Conservation (phyloP, 2,888 invertebrate genomes). For the Ephialtes manifestator region DNA sequence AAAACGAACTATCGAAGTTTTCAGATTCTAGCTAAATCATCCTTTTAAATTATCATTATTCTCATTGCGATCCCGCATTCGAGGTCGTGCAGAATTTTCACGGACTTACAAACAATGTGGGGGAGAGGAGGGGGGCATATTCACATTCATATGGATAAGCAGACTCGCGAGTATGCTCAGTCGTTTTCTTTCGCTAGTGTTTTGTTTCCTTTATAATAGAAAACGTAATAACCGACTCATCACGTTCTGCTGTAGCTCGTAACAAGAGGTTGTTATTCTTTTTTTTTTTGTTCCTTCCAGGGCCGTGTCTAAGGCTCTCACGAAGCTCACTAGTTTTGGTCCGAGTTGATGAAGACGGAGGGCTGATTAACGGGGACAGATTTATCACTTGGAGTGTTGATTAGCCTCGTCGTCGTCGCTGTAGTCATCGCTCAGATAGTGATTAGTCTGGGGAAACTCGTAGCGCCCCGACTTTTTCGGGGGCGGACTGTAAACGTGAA, state of each 20-base stretch:
- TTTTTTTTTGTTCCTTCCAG: conserved; percentile 23
- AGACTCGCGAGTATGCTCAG: conserved; percentile 62
- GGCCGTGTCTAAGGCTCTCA: conserved; percentile 27
- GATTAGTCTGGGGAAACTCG: conserved; percentile 81
- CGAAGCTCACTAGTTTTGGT: conserved; percentile 65
- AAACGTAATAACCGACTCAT: conserved; percentile 44
- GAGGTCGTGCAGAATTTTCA: conserved; percentile 26
- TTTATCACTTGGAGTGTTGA: conserved; percentile 81
- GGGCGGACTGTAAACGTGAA: conserved; percentile 84
- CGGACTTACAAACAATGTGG: conserved; percentile 5
- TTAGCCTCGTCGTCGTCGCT: conserved; percentile 84
- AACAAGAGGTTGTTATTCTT: conserved; percentile 33
- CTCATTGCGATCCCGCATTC: conserved; percentile 31
- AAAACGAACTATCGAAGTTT: conserved; percentile 23
- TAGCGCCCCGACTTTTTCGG: conserved; percentile 86
- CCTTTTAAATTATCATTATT: conserved; percentile 5
- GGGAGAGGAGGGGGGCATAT: conserved; percentile 15
- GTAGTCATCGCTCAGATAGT: conserved; percentile 84
- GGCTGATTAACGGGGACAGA: conserved; percentile 27
- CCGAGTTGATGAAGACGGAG: conserved; percentile 58
- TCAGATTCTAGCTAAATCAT: conserved; percentile 8
- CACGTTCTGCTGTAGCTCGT: conserved; percentile 41
- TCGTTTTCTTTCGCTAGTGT: conserved; percentile 53
- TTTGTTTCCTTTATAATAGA: conserved; percentile 43
- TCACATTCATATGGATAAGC: conserved; percentile 52